A percentile compares a stretch with the other conserved stretches of the same genome.
phyloP scores from a whole-genome alignment of 2,797 vertebrate genomes.

The Streptopelia turtur region DNA sequence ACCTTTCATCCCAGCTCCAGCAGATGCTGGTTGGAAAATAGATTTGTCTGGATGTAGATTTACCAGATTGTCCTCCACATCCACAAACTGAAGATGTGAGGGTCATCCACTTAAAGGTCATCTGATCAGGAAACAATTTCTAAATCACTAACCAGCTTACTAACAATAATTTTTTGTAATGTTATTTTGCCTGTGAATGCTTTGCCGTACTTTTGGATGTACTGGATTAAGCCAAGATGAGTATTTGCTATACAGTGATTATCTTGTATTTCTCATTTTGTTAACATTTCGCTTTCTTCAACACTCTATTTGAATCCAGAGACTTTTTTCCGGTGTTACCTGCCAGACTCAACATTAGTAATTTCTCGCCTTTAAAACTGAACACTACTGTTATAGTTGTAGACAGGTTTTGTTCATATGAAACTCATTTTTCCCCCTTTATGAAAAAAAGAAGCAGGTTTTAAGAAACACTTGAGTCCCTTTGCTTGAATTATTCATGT shows the following conservation, averaged over 20 bases:
- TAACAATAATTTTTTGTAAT: neutral
- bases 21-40: neutral
- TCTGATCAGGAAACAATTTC: neutral
- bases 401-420: neutral
- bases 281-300: neutral
- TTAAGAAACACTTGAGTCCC: neutral
- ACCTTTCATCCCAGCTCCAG: neutral
- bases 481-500: slow-evolving; percentile 48
- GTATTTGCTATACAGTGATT: neutral
- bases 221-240: neutral
- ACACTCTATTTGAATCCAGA: neutral
- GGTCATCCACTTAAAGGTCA: neutral
- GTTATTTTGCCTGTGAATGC: neutral
- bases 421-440: neutral
- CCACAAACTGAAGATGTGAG: neutral
- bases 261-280: neutral
- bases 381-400: neutral
- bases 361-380: neutral
- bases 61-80: fast-evolving
- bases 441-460: neutral
- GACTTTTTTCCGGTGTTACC: neutral
- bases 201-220: neutral
- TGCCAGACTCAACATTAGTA: neutral
- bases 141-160: neutral
- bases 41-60: neutral